Conservation (phyloP, 2,113 vertebrate genomes). For the Bos indicus region DNA sequence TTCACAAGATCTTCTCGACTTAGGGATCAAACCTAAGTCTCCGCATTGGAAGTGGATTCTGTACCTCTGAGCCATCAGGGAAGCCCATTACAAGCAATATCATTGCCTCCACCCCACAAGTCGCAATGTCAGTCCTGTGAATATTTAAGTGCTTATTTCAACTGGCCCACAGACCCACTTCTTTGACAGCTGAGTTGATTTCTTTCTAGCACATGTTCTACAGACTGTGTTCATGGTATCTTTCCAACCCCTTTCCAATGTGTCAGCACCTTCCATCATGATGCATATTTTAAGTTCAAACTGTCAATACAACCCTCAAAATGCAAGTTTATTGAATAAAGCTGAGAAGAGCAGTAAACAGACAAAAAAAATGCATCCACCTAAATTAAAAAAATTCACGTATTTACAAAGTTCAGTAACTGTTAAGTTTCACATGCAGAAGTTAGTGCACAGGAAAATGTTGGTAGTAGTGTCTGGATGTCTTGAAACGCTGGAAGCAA, state of each 20-base stretch:
- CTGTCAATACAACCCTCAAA: conserved; percentile 82
- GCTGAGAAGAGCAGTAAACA: conserved; percentile 82
- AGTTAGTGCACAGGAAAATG: conserved; percentile 80
- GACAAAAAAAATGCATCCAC: conserved; percentile 81
- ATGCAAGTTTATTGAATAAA: conserved; percentile 86
- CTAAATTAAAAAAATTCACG: conserved; percentile 82
- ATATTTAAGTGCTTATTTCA: conserved; percentile 49
- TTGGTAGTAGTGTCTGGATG: conserved; percentile 75
- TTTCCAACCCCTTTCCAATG: neutral
- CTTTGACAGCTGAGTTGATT: neutral
- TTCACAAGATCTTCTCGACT: neutral
- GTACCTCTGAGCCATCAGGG: neutral
- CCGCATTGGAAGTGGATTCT: neutral
- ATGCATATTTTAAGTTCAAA: conserved; percentile 63
- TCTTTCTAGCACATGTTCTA: neutral
- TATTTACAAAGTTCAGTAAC: conserved; percentile 85
- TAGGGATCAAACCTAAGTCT: neutral
- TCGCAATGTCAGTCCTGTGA: neutral
- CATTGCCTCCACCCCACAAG: neutral
- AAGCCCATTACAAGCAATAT: neutral
- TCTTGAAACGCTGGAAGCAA: conserved; percentile 77
- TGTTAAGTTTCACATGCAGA: conserved; percentile 83
- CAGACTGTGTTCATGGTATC: neutral
- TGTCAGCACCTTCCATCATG: conserved; percentile 6
- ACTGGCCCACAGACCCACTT: conserved; percentile 1